A percentile compares a stretch with the other conserved stretches of the same genome.
phyloP scores from a whole-genome alignment of 2,797 vertebrate genomes.

The Channa striata region DNA sequence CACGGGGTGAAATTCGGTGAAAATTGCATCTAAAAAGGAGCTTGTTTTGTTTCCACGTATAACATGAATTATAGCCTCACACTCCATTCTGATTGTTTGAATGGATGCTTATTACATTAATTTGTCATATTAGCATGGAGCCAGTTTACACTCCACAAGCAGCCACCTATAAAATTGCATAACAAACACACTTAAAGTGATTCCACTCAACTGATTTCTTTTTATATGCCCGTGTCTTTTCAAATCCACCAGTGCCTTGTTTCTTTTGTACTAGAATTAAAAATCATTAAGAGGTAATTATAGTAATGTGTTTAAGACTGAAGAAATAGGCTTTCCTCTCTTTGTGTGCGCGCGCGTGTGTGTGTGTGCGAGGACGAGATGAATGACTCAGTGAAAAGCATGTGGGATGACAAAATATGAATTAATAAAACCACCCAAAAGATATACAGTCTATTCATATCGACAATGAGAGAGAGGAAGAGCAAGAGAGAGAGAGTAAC shows the following conservation, averaged over 20 bases:
- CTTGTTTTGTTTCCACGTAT: slow-evolving; percentile 10
- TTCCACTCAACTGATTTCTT: slow-evolving; percentile 53
- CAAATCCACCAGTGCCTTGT: slow-evolving; percentile 60
- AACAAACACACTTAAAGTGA: slow-evolving; percentile 59
- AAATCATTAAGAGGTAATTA: slow-evolving; percentile 76
- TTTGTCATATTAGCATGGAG: slow-evolving; percentile 47
- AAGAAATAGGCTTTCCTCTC: slow-evolving; percentile 32
- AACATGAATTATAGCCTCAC: slow-evolving; percentile 18
- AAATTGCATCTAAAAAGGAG: not conserved
- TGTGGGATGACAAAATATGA: slow-evolving; percentile 56
- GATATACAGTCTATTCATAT: slow-evolving; percentile 45
- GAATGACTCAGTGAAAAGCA: slow-evolving; percentile 53
- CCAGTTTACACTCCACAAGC: slow-evolving; percentile 33
- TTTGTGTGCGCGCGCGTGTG: slow-evolving; percentile 9
- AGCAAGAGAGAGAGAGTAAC: slow-evolving; percentile 2
- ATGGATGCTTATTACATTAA: slow-evolving; percentile 41
- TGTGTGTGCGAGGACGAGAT: slow-evolving; percentile 21
- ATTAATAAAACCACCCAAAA: slow-evolving; percentile 61
- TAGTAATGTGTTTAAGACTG: slow-evolving; percentile 68
- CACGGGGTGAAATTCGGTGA: not conserved
- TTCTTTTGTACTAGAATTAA: slow-evolving; percentile 73
- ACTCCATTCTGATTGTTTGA: slow-evolving; percentile 30
- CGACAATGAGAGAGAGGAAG: slow-evolving; percentile 41
- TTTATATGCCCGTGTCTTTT: slow-evolving; percentile 49
- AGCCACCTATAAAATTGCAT: slow-evolving; percentile 44